Percentiles rank a stretch among this genome's conserved stretches.
phyloP scores from a whole-genome alignment of 2,113 vertebrate genomes.

The Coptodon bakossiorum region DNA sequence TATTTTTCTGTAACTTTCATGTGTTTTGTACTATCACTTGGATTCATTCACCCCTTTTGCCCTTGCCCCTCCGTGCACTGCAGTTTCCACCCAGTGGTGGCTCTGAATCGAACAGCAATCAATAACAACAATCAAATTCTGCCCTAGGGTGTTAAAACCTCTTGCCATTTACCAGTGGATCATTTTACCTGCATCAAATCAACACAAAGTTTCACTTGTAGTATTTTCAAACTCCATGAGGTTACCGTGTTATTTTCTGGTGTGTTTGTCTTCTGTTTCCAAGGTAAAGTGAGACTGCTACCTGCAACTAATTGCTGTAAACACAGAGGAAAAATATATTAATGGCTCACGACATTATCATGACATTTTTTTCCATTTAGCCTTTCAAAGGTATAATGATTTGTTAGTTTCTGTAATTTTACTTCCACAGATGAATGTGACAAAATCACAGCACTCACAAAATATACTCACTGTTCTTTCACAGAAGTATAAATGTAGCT shows the following conservation, averaged over 20 bases:
- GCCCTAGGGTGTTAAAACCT: conserved; percentile 43
- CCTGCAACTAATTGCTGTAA: neutral
- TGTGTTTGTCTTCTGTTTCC: neutral
- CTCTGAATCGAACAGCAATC: conserved; percentile 47
- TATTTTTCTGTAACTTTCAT: neutral
- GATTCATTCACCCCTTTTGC: conserved; percentile 7
- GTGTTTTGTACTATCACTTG: neutral
- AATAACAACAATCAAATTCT: conserved; percentile 57
- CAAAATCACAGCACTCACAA: neutral
- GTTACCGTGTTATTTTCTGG: neutral
- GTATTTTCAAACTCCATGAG: conserved; percentile 5
- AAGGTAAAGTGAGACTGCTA: conserved; percentile 29
- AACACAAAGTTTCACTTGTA: neutral
- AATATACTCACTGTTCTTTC: neutral
- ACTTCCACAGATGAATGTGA: neutral
- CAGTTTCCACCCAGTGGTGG: conserved; percentile 17
- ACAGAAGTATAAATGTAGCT: neutral
- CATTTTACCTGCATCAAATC: conserved; percentile 31
- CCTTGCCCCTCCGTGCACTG: neutral
- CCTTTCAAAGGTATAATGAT: neutral
- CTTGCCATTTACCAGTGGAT: conserved; percentile 35
- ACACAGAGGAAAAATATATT: neutral
- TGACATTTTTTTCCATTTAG: neutral
- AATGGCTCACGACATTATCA: neutral
- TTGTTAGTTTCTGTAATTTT: neutral